Evolutionary conservation across 2,113 vertebrate species (phyloP).

Genomic region (Tautogolabrus adspersus): DNA sequence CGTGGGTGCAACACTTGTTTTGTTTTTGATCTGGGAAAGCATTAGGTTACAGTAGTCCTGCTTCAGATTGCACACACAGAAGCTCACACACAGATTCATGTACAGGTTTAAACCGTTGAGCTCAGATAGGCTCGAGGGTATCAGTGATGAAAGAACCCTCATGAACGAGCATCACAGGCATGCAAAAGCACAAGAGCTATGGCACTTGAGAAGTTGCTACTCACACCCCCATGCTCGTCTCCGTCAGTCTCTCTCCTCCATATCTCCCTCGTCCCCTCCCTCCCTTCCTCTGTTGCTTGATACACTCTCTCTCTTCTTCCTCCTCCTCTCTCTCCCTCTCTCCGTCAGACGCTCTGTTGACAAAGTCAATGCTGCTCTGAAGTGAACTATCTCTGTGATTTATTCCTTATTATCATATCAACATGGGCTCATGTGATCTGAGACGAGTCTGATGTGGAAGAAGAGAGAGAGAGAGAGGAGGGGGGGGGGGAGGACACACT

Average conservation of each 20-base stretch:
- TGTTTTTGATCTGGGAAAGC: constrained; percentile 5
- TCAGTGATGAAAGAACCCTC: constrained; percentile 22
- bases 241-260: constrained; percentile 55
- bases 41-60: not conserved
- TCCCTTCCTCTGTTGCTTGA: constrained; percentile 47
- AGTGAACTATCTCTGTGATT: constrained; percentile 79
- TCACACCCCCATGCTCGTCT: constrained; percentile 57
- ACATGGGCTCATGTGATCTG: constrained; percentile 62
- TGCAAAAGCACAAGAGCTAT: constrained; percentile 53
- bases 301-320: constrained; percentile 30
- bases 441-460: constrained; percentile 54
- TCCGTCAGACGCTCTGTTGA: constrained; percentile 72
- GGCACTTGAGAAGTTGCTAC: constrained; percentile 72
- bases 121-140: not conserved
- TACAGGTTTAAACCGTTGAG: not conserved
- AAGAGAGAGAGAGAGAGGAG: constrained; percentile 3
- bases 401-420: constrained; percentile 80
- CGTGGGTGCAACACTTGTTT: constrained; percentile 9
- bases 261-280: constrained; percentile 55
- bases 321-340: constrained; percentile 9
- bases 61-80: not conserved
- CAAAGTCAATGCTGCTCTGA: constrained; percentile 82
- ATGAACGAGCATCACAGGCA: constrained; percentile 45
- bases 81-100: not conserved
- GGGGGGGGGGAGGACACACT: constrained; percentile 20